Conservation (phyloP, 2,888 invertebrate genomes). For the Zelleria hepariella region DNA sequence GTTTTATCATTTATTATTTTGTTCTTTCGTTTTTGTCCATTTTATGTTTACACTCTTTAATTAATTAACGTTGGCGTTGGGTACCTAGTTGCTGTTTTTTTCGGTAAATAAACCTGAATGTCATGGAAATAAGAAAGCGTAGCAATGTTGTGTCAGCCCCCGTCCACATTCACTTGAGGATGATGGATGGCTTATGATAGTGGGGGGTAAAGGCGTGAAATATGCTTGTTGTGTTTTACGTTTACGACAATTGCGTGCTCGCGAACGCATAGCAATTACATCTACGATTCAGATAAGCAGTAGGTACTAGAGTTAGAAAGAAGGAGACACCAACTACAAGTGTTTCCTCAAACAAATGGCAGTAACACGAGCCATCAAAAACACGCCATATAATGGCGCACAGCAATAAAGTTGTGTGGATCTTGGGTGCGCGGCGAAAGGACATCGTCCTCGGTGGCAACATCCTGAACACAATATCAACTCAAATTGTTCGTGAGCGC, state of each 20-base stretch:
- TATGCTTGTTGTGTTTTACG: background rate
- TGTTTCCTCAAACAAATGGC: background rate
- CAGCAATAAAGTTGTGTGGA: constrained; percentile 49
- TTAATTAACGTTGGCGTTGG: background rate
- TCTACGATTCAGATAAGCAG: background rate
- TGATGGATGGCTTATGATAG: constrained; percentile 20
- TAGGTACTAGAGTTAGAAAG: background rate
- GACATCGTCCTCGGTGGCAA: constrained; percentile 41
- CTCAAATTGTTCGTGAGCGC: constrained; percentile 68
- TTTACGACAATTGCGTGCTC: background rate
- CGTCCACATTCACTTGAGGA: constrained; percentile 21
- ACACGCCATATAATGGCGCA: background rate
- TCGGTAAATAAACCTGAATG: background rate
- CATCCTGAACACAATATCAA: constrained; percentile 56
- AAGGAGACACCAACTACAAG: background rate
- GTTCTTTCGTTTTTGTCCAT: constrained; percentile 2
- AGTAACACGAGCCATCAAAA: background rate
- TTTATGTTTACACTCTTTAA: background rate
- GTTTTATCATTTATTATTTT: background rate
- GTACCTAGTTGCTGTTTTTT: background rate
- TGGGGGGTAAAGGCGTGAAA: constrained; percentile 9
- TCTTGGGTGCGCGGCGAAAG: constrained; percentile 57
- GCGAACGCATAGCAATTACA: background rate
- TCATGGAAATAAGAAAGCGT: constrained; percentile 18
- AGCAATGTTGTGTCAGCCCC: constrained; percentile 23